Base-by-base conservation (phyloP, 2,888 invertebrate species). In the Seira ritae region DNA sequence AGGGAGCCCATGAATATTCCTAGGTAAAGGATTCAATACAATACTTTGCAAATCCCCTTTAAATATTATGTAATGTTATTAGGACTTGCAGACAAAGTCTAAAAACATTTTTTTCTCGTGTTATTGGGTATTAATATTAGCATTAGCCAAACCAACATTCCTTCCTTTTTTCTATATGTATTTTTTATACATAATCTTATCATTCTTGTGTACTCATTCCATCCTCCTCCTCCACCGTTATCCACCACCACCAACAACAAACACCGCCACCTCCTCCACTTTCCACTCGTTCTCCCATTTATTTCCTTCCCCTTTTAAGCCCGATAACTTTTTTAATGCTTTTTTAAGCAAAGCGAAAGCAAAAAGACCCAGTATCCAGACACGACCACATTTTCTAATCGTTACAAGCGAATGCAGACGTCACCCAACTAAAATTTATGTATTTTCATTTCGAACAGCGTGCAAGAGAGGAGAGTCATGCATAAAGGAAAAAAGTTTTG, bases 331-430 rank as follows among this genome's bases (percentile, higher is more conserved):
- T 42, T 42, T 42, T 42, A 42, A 12, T 8, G 42, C n/a, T n/a
- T n/a, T n/a, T n/a, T n/a, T n/a, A n/a, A n/a, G n/a, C n/a, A 42
- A 42, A 42, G 6, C 6, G 42, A 42, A 62, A 55, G 69, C 12
- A 69, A 69, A 55, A 67, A 17, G 50, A 19, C 69, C 55, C 69
- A 17, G 31, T 69, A 4, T 77, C 62, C 69, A 77, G 77, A 37
- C 76, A 62, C 15, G 24, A n/a, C 20, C 67, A 23, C 65, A 15
- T 20, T 55, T 69, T 23, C 42, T 37, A 69, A 76, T 67, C 67
- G 75, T 67, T 76, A 68, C 77, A 69, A 60, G 55, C 22, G 69
- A 77, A 77, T 77, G 69, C 77, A 77, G 77, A 67, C 77, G 77
- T 70, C 77, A 77, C 37, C 77, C 42, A 6, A 42, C 6, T n/a